Base-by-base conservation (phyloP, 2,113 vertebrate genomes). In the Ictalurus punctatus region DNA sequence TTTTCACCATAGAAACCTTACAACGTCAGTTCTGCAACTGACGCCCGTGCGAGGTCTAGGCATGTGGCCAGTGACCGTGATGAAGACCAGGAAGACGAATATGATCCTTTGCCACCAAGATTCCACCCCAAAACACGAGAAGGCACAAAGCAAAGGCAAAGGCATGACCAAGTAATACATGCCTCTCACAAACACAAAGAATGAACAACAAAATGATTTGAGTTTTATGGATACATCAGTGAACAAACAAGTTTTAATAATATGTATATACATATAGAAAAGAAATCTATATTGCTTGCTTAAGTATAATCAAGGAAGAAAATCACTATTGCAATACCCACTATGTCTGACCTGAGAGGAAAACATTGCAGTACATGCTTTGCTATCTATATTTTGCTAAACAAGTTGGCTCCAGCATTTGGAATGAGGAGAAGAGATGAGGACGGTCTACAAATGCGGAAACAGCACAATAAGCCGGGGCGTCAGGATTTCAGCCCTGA, bases 1-100 rank as follows among this genome's bases (percentile, higher is more conserved):
- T 78, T 80, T 85, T 85, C 71, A 52, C 23, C 25, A 58, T 30
- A 95, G 95, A 93, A 88, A 86, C 69, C 87, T 37, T 90, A 83
- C 89, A 88, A 52, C 90, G 87, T 67, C 56, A 79, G 56, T 84
- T 79, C 89, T 54, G 56, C 85, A 71, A 83, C 63, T 27, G 85
- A 88, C 78, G 73, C 84, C 85, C 59, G 83, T 3, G 48, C 58
- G 59, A 90, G 92, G 83, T 79, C 85, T 2, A 92, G 83, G 40
- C 9, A 85, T 58, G 48, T 6, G 14, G 54, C 84, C 30, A 34
- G 1, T 2, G 63, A 81, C 19, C 25, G 10, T 48, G 93, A 93
- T 30, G 73, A 86, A 0, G 89, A 91, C 5, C 76, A 90, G 0
- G 83, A 89, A 0, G 90, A 90, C 0, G 58, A 44, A 30, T 16